A percentile compares a stretch with the other conserved stretches of the same genome.
phyloP scores from a whole-genome alignment of 2,888 invertebrate genomes.

The Luperina nickerlii region DNA sequence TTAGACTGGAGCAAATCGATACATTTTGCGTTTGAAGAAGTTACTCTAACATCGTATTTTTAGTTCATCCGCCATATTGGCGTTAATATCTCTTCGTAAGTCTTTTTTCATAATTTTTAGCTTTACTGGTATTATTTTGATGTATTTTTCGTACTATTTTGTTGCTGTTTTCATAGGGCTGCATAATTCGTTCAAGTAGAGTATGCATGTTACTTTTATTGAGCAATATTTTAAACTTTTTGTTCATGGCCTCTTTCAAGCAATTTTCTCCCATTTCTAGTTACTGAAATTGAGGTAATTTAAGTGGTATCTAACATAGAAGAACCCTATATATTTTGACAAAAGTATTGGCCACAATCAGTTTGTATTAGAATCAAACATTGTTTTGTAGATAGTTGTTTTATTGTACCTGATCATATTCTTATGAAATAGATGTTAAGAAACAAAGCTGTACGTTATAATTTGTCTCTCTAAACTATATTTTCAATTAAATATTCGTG shows the following conservation, averaged over 20 bases:
- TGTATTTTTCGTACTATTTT: conserved; percentile 81
- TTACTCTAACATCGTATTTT: conserved; percentile 90
- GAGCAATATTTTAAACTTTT: conserved; percentile 78
- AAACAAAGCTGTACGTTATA: conserved; percentile 64
- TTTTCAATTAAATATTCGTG: conserved; percentile 65
- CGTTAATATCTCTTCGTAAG: conserved; percentile 91
- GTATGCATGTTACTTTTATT: conserved; percentile 80
- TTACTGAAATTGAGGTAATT: conserved; percentile 68
- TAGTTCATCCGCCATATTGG: conserved; percentile 93
- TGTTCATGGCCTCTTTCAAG: conserved; percentile 86
- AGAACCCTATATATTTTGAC: conserved; percentile 32
- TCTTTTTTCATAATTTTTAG: conserved; percentile 88
- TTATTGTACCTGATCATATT: conserved; percentile 59
- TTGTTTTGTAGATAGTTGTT: conserved; percentile 63
- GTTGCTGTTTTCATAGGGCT: conserved; percentile 88
- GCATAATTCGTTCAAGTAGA: conserved; percentile 79
- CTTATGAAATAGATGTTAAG: conserved; percentile 63
- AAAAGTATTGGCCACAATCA: conserved; percentile 42
- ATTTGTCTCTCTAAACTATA: conserved; percentile 45
- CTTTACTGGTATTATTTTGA: conserved; percentile 81
- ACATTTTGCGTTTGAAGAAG: conserved; percentile 86
- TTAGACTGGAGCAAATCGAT: conserved; percentile 83
- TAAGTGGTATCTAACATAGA: conserved; percentile 55
- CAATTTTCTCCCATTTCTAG: conserved; percentile 81
- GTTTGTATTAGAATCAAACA: conserved; percentile 59